A percentile compares a stretch with the other conserved stretches of the same genome.
Conservation (phyloP, 2,888 invertebrate species). For the Trisateles emortualis region DNA sequence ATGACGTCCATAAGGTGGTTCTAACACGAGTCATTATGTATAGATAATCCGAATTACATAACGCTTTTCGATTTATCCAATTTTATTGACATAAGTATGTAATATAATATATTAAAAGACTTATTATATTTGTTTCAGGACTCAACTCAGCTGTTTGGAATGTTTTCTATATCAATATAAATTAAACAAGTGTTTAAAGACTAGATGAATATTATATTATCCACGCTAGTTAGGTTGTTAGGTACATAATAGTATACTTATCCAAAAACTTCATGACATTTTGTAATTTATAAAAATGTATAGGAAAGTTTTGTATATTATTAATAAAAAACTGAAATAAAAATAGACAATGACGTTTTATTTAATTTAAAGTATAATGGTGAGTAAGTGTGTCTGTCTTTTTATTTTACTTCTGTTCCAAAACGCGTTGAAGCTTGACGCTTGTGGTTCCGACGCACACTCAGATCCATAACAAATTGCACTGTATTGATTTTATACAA, state of each 20-base stretch:
- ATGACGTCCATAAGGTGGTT: too few species aligned
- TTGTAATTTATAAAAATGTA: constrained; percentile 76
- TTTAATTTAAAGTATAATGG: constrained; percentile 30
- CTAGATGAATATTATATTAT: constrained; percentile 61
- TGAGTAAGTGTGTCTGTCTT: too few species aligned
- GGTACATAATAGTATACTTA: constrained; percentile 57
- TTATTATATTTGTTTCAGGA: constrained; percentile 45
- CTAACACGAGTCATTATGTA: too few species aligned
- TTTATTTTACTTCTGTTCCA: too few species aligned
- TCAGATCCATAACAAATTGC: too few species aligned
- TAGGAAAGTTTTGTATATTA: constrained; percentile 74
- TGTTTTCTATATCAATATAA: constrained; percentile 52
- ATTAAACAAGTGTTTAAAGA: constrained; percentile 76
- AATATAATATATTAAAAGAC: neutral
- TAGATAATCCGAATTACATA: too few species aligned
- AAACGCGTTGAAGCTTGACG: too few species aligned
- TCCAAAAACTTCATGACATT: constrained; percentile 64
- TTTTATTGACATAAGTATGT: too few species aligned
- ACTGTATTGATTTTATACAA: too few species aligned
- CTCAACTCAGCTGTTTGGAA: constrained; percentile 43
- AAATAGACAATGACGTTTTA: constrained; percentile 81
- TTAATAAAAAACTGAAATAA: constrained; percentile 80
- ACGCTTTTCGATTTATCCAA: too few species aligned
- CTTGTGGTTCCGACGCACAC: too few species aligned
- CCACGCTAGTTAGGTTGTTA: constrained; percentile 67